These are phyloP conservation scores for Embiotoca jacksoni DNA, from an alignment of 2,113 vertebrate species.

Conservation along the genomic window DNA sequence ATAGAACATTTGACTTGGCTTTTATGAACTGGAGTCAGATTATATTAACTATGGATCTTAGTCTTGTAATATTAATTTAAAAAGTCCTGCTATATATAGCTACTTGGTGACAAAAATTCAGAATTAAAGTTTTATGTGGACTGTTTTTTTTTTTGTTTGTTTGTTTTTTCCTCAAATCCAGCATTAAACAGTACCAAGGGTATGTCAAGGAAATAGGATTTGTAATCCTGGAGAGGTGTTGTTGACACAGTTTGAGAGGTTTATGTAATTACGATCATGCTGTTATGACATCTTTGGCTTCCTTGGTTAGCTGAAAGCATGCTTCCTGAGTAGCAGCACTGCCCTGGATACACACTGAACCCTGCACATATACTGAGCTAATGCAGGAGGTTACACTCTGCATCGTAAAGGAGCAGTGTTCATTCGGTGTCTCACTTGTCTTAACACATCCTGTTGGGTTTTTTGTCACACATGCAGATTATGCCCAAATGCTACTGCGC, in stretches of 20 bases:
- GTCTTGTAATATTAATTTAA: slow-evolving; percentile 54
- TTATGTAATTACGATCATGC: slow-evolving; percentile 69
- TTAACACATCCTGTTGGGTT: slow-evolving; percentile 21
- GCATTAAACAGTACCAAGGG: slow-evolving; percentile 21
- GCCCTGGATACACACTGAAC: slow-evolving; percentile 78
- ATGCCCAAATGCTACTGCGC: not conserved
- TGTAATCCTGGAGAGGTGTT: slow-evolving; percentile 48
- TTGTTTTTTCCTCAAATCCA: slow-evolving; percentile 17
- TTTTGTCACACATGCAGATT: slow-evolving; percentile 34
- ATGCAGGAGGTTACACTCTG: slow-evolving; percentile 44
- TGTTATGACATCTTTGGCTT: slow-evolving; percentile 72
- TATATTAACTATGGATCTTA: slow-evolving; percentile 49
- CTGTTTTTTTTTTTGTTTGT: not conserved
- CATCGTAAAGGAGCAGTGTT: slow-evolving; percentile 53
- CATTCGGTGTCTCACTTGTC: slow-evolving; percentile 19
- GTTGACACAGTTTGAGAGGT: slow-evolving; percentile 67
- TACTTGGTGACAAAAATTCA: not conserved
- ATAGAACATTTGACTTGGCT: slow-evolving; percentile 74
- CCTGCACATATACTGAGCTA: slow-evolving; percentile 43
- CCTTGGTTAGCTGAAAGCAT: slow-evolving; percentile 75
- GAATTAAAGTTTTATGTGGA: not conserved
- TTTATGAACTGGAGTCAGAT: slow-evolving; percentile 63
- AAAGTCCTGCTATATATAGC: not conserved
- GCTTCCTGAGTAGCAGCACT: slow-evolving; percentile 72
- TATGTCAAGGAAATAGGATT: slow-evolving; percentile 52